phyloP scores from a whole-genome alignment of 1,140 invertebrate genomes.

The Bombus confusus region DNA sequence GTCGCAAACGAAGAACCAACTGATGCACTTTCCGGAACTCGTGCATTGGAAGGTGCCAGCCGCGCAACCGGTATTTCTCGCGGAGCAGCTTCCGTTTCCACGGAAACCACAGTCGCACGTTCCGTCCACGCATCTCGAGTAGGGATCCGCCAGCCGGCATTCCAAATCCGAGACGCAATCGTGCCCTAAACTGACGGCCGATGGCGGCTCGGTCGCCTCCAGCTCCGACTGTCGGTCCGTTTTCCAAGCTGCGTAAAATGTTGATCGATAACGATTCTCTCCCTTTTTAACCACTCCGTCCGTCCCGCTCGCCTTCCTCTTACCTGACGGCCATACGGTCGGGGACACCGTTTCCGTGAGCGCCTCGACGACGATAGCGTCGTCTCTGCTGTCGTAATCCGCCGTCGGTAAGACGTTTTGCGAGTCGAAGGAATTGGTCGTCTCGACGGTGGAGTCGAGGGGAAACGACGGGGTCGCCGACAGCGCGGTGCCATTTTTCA shows the following conservation, averaged over 20 bases:
- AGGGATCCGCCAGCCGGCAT: conserved; percentile 90
- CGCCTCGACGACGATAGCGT: conserved; percentile 78
- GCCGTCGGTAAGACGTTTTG: conserved; percentile 58
- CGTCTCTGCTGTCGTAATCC: conserved; percentile 69
- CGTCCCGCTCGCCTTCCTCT: background rate
- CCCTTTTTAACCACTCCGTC: too few relatives aligned
- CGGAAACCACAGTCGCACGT: conserved; percentile 89
- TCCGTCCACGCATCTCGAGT: conserved; percentile 89
- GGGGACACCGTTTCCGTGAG: conserved; percentile 63
- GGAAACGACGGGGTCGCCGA: conserved; percentile 72
- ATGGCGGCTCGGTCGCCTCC: conserved; percentile 69
- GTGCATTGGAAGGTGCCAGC: conserved; percentile 93
- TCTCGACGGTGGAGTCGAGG: conserved; percentile 70
- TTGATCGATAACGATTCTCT: background rate
- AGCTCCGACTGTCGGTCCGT: conserved; percentile 79
- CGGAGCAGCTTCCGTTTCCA: conserved; percentile 85
- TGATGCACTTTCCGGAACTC: conserved; percentile 92
- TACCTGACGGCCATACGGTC: conserved; percentile 31
- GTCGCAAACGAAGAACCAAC: conserved; percentile 96
- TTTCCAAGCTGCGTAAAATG: conserved; percentile 50
- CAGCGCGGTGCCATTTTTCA: conserved; percentile 76
- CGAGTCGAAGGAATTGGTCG: conserved; percentile 63
- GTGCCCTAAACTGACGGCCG: conserved; percentile 88
- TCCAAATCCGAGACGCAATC: conserved; percentile 89
- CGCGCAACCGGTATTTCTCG: conserved; percentile 89